Conservation (phyloP, 2,113 vertebrate species). For the Coptodon rendalli region DNA sequence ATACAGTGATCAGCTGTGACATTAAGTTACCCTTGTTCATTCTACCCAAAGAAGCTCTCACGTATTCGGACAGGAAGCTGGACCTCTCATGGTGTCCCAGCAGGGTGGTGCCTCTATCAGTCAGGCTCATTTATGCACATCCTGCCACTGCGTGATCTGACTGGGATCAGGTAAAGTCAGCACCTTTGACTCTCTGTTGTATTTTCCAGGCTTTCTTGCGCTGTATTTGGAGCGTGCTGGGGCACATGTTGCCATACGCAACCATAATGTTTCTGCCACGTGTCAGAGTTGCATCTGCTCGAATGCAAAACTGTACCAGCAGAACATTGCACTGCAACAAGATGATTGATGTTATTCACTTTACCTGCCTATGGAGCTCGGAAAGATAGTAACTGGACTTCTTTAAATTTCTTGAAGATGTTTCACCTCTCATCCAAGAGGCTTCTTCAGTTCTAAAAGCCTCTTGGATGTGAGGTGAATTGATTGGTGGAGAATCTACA, state of each 20-base stretch:
- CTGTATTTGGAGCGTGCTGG: neutral
- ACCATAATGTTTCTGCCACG: neutral
- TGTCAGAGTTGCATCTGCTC: neutral
- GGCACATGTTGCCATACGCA: neutral
- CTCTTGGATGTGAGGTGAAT: neutral
- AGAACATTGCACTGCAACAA: neutral
- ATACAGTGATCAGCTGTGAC: neutral
- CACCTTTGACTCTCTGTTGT: neutral
- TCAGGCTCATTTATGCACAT: neutral
- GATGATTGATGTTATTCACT: neutral
- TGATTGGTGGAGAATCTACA: neutral
- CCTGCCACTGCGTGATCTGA: neutral
- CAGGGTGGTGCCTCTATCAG: neutral
- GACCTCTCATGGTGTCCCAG: neutral
- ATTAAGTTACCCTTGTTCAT: neutral
- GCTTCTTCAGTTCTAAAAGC: neutral
- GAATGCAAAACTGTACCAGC: neutral
- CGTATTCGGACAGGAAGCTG: neutral
- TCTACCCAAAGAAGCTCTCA: neutral
- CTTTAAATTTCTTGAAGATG: neutral
- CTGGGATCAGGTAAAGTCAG: neutral
- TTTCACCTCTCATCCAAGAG: neutral
- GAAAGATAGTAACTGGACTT: neutral
- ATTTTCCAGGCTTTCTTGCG: neutral
- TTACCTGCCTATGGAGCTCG: neutral